phyloP scores from a whole-genome alignment of 2,888 invertebrate species.

The Meteorus colon region DNA sequence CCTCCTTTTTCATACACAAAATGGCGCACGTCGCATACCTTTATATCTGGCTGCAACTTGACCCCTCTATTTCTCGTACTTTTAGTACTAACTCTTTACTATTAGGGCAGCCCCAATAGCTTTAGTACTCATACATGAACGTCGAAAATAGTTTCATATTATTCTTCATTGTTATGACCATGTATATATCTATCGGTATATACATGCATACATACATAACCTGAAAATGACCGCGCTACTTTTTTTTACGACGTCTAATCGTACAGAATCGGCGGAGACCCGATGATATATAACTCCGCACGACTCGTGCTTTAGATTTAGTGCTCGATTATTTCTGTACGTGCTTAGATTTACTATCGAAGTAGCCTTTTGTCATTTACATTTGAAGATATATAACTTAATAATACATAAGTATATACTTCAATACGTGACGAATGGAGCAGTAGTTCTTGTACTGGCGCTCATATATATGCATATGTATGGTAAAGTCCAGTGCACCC shows the following conservation, averaged over 20 bases:
- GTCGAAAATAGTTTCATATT: conserved; percentile 7
- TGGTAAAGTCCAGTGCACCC: background rate
- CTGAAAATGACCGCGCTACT: background rate
- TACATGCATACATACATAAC: background rate
- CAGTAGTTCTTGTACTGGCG: background rate
- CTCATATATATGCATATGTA: conserved; percentile 3
- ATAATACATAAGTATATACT: background rate
- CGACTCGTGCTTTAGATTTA: conserved; percentile 31
- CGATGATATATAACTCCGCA: conserved; percentile 17
- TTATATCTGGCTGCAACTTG: conserved; percentile 1
- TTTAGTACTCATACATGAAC: background rate
- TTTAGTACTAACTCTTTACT: conserved; percentile 10
- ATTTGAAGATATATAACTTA: conserved; percentile 4
- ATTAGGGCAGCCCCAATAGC: background rate
- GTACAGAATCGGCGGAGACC: background rate
- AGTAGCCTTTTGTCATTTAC: background rate
- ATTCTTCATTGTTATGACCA: background rate
- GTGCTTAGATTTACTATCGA: conserved; percentile 24
- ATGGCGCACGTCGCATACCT: conserved; percentile 43
- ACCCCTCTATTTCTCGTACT: background rate
- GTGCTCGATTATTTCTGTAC: conserved; percentile 34
- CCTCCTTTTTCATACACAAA: conserved; percentile 36
- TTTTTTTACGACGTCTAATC: conserved; percentile 30
- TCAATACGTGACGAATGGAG: background rate
- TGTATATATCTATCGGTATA: background rate